Percentiles rank a stretch among this genome's conserved stretches.
phyloP scores from a whole-genome alignment of 2,888 invertebrate species.

The Pseudolycoriella hygida region DNA sequence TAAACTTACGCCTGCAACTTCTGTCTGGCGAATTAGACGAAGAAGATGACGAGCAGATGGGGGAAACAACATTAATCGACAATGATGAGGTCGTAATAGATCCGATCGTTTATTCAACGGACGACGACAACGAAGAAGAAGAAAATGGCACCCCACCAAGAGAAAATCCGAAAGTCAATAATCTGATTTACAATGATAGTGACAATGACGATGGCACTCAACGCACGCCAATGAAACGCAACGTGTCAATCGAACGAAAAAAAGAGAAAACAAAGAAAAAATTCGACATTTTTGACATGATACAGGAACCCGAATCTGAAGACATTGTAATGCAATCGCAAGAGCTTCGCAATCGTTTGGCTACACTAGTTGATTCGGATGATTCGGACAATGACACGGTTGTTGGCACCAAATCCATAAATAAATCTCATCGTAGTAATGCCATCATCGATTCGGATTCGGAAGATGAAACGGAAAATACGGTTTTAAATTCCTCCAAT shows the following conservation, averaged over 20 bases:
- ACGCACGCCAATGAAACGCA: slow-evolving; percentile 13
- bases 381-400: slow-evolving; percentile 8
- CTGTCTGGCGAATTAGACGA: slow-evolving; percentile 15
- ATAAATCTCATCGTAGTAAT: neutral
- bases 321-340: slow-evolving; percentile 15
- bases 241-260: slow-evolving; percentile 5
- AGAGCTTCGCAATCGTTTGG: slow-evolving; percentile 23
- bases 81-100: slow-evolving; percentile 1
- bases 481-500: slow-evolving; percentile 11
- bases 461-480: neutral
- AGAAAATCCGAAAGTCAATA: slow-evolving; percentile 39
- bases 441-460: neutral
- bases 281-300: slow-evolving; percentile 3
- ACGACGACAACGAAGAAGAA: slow-evolving; percentile 10
- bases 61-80: slow-evolving; percentile 10
- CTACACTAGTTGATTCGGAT: slow-evolving; percentile 18
- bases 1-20: slow-evolving; percentile 24
- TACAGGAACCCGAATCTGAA: neutral
- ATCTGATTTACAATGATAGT: slow-evolving; percentile 26
- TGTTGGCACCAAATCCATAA: neutral
- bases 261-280: slow-evolving; percentile 9
- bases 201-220: slow-evolving; percentile 24
- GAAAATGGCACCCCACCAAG: slow-evolving; percentile 15
- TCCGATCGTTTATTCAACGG: neutral
- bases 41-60: slow-evolving; percentile 14